Conservation (phyloP, 2,113 vertebrate species). For the Atlantisia rogersi region DNA sequence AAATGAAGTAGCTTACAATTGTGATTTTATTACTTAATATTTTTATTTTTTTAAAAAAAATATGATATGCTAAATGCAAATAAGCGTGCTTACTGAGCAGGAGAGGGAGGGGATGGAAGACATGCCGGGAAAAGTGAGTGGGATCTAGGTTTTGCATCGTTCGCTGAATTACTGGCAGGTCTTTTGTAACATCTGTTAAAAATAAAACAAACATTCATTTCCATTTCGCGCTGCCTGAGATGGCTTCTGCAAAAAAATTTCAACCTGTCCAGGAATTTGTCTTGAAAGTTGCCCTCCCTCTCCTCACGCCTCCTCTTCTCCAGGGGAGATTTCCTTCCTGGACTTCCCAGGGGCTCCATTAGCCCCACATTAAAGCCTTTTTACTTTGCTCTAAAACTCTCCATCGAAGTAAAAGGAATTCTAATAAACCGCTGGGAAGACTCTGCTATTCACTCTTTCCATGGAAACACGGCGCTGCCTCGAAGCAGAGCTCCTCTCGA, state of each 20-base stretch:
- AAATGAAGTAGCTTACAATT: slow-evolving; percentile 19
- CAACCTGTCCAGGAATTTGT: slow-evolving; percentile 70
- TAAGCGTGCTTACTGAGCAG: background rate
- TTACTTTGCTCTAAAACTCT: slow-evolving; percentile 64
- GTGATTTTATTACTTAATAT: slow-evolving; percentile 56
- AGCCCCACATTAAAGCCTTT: slow-evolving; percentile 72
- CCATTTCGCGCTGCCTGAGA: slow-evolving; percentile 58
- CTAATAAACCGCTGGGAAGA: slow-evolving; percentile 72
- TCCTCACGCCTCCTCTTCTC: slow-evolving; percentile 67
- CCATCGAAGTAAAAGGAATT: slow-evolving; percentile 71
- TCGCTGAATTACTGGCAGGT: slow-evolving; percentile 62
- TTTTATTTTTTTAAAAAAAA: background rate
- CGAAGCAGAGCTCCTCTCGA: slow-evolving; percentile 48
- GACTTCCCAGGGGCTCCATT: slow-evolving; percentile 73
- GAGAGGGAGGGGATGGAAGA: slow-evolving; percentile 46
- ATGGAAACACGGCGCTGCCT: slow-evolving; percentile 68
- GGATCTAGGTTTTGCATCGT: slow-evolving; percentile 58
- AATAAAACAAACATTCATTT: slow-evolving; percentile 71
- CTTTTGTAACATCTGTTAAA: slow-evolving; percentile 73
- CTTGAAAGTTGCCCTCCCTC: slow-evolving; percentile 62
- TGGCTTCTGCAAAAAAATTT: slow-evolving; percentile 63
- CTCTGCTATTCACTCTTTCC: slow-evolving; percentile 67
- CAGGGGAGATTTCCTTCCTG: slow-evolving; percentile 72
- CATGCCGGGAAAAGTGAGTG: slow-evolving; percentile 45
- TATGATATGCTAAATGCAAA: slow-evolving; percentile 45